Evolutionary conservation across 2,113 vertebrate species (phyloP), one percentile per base, ranked within the genome.

Genomic region (Rafetus swinhoei): DNA sequence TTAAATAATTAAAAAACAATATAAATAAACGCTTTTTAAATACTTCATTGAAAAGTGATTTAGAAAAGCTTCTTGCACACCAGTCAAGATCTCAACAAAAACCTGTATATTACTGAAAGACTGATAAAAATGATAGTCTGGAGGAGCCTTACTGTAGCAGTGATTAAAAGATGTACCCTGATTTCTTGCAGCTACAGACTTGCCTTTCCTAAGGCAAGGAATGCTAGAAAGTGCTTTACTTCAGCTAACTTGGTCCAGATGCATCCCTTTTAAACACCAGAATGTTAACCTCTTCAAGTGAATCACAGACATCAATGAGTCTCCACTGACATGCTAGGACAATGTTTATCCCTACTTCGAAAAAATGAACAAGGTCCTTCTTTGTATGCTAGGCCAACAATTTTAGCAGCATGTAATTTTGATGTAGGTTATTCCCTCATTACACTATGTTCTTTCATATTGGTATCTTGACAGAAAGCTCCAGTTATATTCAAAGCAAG

Each of bases 211-310:
- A 12, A 2, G 3, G 79, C 0, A 45, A 87, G 32, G 88, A 94
- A 74, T 11, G 22, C 32, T 87, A 39, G 83, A 88, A 16, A 59
- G 74, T 4, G 72, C n/a, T 59, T 39, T 62, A 87, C 35, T 84
- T 8, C 56, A 32, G 29, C 59, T 53, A 79, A 52, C 32, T 35
- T 27, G 84, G 25, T 86, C 77, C 1, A 0, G 69, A 74, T 39
- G 18, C 27, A 9, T 22, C 84, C 12, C 39, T 87, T 57, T 9
- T 6, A 45, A 82, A n/a, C 9, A 19, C 22, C 52, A 32, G 1
- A 2, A 0, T 25, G n/a, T 10, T 45, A 82, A 32, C 1, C 5
- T 32, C 35, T 19, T 32, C 18, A 76, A 57, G 35, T 9, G 21
- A 92, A 11, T 62, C 55, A 65, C 9, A n/a, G 76, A 81, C 1